Percentiles rank a stretch among this genome's conserved stretches.
Evolutionary conservation across 2,888 invertebrate genomes (phyloP).

Genomic region (Oxytorus armatus): DNA sequence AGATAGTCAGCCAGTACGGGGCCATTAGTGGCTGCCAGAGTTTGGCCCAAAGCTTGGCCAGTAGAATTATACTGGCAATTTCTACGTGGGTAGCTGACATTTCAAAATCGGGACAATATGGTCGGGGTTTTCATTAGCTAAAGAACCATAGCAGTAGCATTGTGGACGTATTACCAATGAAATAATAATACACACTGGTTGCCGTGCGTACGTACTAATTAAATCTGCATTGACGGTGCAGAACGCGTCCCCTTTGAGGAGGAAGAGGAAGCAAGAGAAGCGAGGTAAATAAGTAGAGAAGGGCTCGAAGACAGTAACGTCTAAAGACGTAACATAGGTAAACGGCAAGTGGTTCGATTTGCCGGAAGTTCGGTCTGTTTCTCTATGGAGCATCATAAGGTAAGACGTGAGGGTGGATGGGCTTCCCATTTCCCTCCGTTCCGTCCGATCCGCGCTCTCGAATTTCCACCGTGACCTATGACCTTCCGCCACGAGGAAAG

Average conservation of each 20-base stretch:
- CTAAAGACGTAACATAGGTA: conserved; percentile 52
- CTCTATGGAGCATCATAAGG: conserved; percentile 17
- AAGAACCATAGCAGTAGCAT: not conserved
- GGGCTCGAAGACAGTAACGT: conserved; percentile 34
- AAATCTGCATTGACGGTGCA: not conserved
- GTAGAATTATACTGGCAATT: too few relatives aligned
- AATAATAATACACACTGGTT: not conserved
- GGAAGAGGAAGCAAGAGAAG: too few relatives aligned
- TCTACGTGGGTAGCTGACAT: too few relatives aligned
- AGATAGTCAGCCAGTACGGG: too few relatives aligned
- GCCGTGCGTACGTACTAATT: not conserved
- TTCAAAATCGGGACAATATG: too few relatives aligned
- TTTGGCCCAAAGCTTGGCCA: too few relatives aligned
- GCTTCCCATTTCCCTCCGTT: conserved; percentile 11
- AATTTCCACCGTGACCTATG: conserved; percentile 60
- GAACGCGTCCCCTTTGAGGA: not conserved
- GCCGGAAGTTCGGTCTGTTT: conserved; percentile 28
- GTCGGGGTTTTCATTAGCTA: not conserved
- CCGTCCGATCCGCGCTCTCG: conserved; percentile 24
- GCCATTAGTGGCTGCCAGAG: too few relatives aligned
- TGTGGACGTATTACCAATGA: not conserved
- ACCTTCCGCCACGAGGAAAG: conserved; percentile 40
- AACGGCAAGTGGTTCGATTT: conserved; percentile 49
- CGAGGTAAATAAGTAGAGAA: conserved; percentile 12
- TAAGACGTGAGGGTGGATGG: not conserved